Base-by-base conservation (phyloP, 2,888 invertebrate species). In the Platynereis dumerilii region DNA sequence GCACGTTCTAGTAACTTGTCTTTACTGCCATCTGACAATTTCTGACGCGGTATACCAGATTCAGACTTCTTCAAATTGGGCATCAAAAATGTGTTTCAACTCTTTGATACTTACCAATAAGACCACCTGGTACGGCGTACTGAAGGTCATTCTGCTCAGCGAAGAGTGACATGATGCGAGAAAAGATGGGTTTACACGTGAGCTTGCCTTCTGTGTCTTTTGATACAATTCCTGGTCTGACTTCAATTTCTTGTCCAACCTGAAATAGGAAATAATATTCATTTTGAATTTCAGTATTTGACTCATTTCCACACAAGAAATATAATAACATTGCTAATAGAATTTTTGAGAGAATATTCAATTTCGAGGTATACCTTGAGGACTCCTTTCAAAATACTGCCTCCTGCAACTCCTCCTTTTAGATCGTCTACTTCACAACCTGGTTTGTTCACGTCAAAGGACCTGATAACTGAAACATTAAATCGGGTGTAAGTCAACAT, bases 401-500 rank as follows among this genome's bases (percentile, higher is more conserved):
- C 99, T 72, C 99, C 99, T 64, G 99, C 99, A 28, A 99, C 99
- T 28, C 99, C 99, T 45, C 99, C 99, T 83, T 96, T 93, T 64
- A 99, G 87, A 85, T 98, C 97, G 75, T 94, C 93, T 7, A 97
- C 98, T 85, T 99, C 99, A 83, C 96, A 97, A 54, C 99, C 99
- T 2, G 99, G 99, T 86, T 99, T 99, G 87, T 99, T 99, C 1
- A 99, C 99, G 86, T 99, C 99, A 85, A 99, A 99, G 2, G 99
- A 99, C 75, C 88, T 80, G 73, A 88, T 88, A 24, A 88, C 87
- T 84, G 72, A 22, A 66, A 55, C 34, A 42, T n/a, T n/a, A 42
- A 15, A 42, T 42, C 17, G 12, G 44, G 44, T 42, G 44, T 15
- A 42, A 42, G n/a, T n/a, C n/a, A n/a, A n/a, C n/a, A n/a, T n/a